Conservation (phyloP, 2,113 vertebrate species). For the Tamias sibiricus region DNA sequence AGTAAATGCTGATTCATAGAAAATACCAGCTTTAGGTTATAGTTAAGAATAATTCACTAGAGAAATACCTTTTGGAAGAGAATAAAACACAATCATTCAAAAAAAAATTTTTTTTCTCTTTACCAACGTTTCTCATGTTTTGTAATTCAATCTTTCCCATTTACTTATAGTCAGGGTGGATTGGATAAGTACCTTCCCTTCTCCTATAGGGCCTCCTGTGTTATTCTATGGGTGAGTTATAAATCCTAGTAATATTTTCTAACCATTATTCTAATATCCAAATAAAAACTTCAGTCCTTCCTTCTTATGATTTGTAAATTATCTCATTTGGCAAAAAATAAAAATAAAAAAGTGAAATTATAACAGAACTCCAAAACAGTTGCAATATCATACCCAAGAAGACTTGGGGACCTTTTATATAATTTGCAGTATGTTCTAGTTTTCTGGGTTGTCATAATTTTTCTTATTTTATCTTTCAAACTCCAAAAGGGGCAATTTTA, state of each 20-base stretch:
- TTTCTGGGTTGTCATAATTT: background rate
- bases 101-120: background rate
- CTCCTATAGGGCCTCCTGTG: accelerated
- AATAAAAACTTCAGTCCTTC: background rate
- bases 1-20: conserved; percentile 11
- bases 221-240: background rate
- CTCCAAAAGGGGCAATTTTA: background rate
- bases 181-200: background rate
- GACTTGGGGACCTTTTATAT: background rate
- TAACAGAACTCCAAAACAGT: background rate
- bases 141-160: background rate
- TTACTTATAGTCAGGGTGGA: background rate
- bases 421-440: background rate
- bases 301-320: conserved; percentile 20
- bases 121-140: background rate
- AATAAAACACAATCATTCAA: conserved; percentile 31
- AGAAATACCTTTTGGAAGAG: background rate
- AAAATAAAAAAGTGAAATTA: background rate
- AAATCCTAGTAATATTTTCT: conserved; percentile 8
- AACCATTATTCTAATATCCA: background rate
- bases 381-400: background rate
- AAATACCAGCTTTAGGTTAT: conserved; percentile 9
- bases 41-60: conserved; percentile 16
- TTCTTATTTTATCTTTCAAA: background rate
- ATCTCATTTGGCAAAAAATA: background rate